A percentile compares a stretch with the other conserved stretches of the same genome.
Conservation (phyloP, 1,140 invertebrate genomes). For the Diabrotica undecimpunctata region DNA sequence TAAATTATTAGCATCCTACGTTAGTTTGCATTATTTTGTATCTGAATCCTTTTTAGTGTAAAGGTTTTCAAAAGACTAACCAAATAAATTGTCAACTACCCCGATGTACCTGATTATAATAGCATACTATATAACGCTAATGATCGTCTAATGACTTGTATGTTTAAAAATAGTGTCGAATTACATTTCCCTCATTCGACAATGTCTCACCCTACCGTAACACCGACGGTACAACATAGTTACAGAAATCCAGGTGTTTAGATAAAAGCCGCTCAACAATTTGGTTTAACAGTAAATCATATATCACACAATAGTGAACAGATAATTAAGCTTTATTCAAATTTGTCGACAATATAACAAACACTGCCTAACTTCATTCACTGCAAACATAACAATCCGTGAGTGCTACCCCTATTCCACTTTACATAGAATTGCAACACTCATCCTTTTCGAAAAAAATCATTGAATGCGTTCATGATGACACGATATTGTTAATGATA, state of each 20-base stretch:
- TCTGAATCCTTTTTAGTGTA: no score
- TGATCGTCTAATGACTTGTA: neutral
- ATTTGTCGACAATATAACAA: conserved; percentile 19
- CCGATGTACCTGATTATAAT: neutral
- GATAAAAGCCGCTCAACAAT: conserved; percentile 12
- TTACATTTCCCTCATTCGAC: neutral
- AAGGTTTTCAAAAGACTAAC: neutral
- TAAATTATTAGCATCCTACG: no score
- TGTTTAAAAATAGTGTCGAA: neutral
- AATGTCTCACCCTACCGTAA: neutral
- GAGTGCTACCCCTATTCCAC: conserved; percentile 17
- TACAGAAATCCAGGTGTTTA: conserved; percentile 14
- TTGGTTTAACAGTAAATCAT: conserved; percentile 12
- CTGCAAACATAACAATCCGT: conserved; percentile 10
- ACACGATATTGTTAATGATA: conserved; percentile 14
- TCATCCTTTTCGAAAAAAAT: conserved; percentile 11
- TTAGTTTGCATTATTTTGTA: no score
- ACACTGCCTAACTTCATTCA: conserved; percentile 6
- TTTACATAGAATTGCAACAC: conserved; percentile 15
- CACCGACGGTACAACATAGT: neutral
- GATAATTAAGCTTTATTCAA: conserved; percentile 18
- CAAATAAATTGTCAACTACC: neutral
- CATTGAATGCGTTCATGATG: conserved; percentile 14
- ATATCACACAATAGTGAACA: conserved; percentile 10
- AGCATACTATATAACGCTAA: neutral